Conservation (phyloP, 2,888 invertebrate species). For the Erebia aethiops region DNA sequence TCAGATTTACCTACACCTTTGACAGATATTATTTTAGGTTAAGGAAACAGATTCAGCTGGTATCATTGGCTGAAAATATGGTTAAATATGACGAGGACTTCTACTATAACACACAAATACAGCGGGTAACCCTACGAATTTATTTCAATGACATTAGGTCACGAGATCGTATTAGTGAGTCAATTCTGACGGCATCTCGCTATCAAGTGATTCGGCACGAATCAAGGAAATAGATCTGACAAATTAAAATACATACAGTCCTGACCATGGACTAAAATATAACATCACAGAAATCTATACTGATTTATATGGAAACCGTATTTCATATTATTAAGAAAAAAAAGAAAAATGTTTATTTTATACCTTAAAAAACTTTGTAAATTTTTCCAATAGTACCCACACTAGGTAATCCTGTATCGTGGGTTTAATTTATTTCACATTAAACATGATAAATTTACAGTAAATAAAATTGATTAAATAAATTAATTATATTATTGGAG, state of each 20-base stretch:
- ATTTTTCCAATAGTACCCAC: no score
- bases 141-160: slow-evolving; percentile 48
- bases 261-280: slow-evolving; percentile 6
- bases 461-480: no score
- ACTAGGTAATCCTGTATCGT: no score
- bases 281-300: neutral
- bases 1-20: neutral
- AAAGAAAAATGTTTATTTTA: no score
- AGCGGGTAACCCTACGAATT: slow-evolving; percentile 24
- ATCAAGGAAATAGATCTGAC: slow-evolving; percentile 38
- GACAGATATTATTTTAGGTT: neutral
- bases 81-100: neutral
- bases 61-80: neutral
- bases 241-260: slow-evolving; percentile 19
- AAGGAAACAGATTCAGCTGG: neutral
- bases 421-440: no score
- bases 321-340: no score
- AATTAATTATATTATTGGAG: no score
- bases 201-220: slow-evolving; percentile 39
- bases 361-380: no score
- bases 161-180: slow-evolving; percentile 52
- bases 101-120: neutral
- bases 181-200: slow-evolving; percentile 49
- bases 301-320: no score
- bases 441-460: no score